Conservation (phyloP, 2,113 vertebrate genomes). For the Heterochromis multidens region DNA sequence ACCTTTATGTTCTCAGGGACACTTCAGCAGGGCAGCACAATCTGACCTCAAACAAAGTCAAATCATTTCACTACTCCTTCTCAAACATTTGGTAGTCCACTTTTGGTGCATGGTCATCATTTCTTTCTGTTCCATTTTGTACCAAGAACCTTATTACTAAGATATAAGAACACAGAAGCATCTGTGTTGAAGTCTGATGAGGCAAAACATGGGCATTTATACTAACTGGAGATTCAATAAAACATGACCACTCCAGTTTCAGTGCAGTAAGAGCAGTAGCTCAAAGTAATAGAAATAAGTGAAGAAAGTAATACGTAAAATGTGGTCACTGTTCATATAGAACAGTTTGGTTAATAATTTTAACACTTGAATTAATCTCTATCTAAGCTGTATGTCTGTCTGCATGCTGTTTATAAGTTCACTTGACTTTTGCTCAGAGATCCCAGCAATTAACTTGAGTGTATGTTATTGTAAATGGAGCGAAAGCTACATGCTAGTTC, state of each 20-base stretch:
- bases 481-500: neutral
- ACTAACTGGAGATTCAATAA: neutral
- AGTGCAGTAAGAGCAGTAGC: neutral
- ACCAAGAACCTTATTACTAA: neutral
- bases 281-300: neutral
- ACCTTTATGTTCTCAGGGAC: neutral
- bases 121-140: neutral
- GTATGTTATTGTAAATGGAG: neutral
- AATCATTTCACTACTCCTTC: neutral
- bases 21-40: neutral
- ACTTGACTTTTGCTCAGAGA: neutral
- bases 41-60: neutral
- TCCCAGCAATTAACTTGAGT: no score
- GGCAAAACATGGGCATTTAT: neutral
- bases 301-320: no score
- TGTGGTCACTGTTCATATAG: no score
- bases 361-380: no score
- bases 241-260: neutral
- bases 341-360: no score
- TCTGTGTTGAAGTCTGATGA: neutral
- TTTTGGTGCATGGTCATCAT: neutral
- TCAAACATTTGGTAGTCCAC: no score
- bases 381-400: no score
- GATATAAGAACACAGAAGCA: neutral
- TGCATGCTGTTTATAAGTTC: neutral